phyloP scores from a whole-genome alignment of 1,140 invertebrate species.

The Diachasmimorpha longicaudata region DNA sequence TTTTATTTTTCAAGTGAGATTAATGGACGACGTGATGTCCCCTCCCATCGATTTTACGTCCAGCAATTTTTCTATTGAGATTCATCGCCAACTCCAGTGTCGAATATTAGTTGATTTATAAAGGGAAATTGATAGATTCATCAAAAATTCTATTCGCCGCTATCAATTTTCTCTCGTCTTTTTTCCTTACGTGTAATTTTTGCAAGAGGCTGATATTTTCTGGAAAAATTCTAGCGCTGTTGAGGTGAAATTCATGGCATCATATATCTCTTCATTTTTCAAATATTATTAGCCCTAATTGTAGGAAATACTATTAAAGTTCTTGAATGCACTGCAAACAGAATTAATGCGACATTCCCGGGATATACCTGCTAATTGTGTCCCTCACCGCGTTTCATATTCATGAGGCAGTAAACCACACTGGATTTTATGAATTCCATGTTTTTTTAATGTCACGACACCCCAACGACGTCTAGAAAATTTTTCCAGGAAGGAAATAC shows the following conservation, averaged over 20 bases:
- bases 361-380: conserved; percentile 31
- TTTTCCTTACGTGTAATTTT: neutral
- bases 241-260: neutral
- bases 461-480: neutral
- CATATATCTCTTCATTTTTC: neutral
- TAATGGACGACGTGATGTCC: neutral
- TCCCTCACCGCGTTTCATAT: conserved; percentile 28
- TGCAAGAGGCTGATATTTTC: too few relatives aligned
- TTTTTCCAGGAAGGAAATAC: conserved; percentile 9
- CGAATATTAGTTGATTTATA: neutral
- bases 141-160: neutral
- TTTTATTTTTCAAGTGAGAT: neutral
- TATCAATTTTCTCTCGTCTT: neutral
- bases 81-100: neutral
- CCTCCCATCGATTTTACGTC: neutral
- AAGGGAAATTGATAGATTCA: neutral
- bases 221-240: too few relatives aligned
- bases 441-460: conserved; percentile 31
- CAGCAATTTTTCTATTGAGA: neutral
- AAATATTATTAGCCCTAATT: neutral
- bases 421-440: conserved; percentile 33
- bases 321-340: conserved; percentile 21
- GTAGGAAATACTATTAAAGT: neutral
- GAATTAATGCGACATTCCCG: conserved; percentile 26
- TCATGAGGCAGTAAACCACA: conserved; percentile 29